Percentiles rank a stretch among this genome's conserved stretches.
Evolutionary conservation across 1,140 invertebrate species (phyloP).

Genomic region (Neodiprion fabricii): DNA sequence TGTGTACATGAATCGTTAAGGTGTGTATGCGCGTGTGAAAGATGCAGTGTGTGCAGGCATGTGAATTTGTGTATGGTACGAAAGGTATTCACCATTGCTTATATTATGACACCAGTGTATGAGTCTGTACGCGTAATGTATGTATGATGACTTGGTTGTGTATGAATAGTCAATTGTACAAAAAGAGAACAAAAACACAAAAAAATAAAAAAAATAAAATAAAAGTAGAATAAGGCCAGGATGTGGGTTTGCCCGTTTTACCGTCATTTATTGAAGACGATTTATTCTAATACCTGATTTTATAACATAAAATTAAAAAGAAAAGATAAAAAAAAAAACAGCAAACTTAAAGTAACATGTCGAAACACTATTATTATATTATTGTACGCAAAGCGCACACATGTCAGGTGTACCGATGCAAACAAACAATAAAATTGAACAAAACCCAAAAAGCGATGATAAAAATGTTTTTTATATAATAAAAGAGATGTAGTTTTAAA

Average conservation of each 20-base stretch:
- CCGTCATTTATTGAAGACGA: neutral
- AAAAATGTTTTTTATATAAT: slow-evolving; percentile 33
- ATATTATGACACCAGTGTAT: neutral
- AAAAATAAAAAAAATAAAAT: slow-evolving; percentile 21
- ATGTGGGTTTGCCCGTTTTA: slow-evolving; percentile 15
- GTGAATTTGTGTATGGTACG: no score
- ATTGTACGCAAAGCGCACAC: slow-evolving; percentile 15
- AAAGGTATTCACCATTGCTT: no score
- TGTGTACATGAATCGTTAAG: no score
- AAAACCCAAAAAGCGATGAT: neutral
- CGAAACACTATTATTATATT: slow-evolving; percentile 21
- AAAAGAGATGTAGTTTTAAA: slow-evolving; percentile 33
- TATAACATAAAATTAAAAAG: neutral
- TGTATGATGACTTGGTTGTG: neutral
- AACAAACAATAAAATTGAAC: slow-evolving; percentile 24
- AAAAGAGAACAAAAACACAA: slow-evolving; percentile 15
- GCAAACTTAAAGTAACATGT: slow-evolving; percentile 12
- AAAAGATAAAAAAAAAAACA: slow-evolving; percentile 6
- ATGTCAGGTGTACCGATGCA: slow-evolving; percentile 33
- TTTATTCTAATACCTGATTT: slow-evolving; percentile 11
- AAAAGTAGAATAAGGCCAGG: slow-evolving; percentile 4
- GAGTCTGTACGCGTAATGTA: neutral
- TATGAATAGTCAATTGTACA: slow-evolving; percentile 9
- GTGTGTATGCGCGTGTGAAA: no score
- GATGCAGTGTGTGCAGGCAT: no score